Percentiles rank a stretch among this genome's conserved stretches.
These are phyloP conservation scores for Micrastur ruficollis DNA, from an alignment of 2,797 vertebrate genomes.

Conservation along the genomic window DNA sequence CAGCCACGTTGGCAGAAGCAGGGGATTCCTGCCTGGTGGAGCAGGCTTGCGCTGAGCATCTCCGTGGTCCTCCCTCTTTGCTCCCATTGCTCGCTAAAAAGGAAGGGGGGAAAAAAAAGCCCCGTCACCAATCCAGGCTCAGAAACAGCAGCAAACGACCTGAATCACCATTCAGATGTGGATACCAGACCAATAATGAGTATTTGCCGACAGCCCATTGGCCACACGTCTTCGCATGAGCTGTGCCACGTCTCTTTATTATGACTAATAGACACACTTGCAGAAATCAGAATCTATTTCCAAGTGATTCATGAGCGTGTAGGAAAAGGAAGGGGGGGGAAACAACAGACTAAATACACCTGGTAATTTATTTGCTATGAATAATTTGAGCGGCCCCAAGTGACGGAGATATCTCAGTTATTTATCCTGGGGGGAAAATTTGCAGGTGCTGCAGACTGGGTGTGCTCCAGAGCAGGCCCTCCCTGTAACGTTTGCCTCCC, in stretches of 20 bases:
- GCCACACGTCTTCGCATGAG: not conserved
- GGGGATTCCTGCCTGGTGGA: not conserved
- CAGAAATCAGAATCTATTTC: constrained; percentile 48
- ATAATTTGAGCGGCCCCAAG: constrained; percentile 39
- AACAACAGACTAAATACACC: constrained; percentile 41
- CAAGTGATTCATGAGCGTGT: constrained; percentile 9
- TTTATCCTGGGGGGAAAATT: constrained; percentile 47
- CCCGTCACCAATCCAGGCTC: fast-evolving
- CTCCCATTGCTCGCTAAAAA: not conserved
- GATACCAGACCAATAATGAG: not conserved
- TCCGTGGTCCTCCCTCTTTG: not conserved
- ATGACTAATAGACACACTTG: constrained; percentile 48
- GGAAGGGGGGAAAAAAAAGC: not conserved
- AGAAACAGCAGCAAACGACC: not conserved
- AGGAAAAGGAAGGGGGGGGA: not conserved
- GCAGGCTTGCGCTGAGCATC: not conserved
- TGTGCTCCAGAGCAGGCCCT: constrained; percentile 4
- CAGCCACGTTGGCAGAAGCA: not conserved
- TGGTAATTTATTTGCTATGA: constrained; percentile 60
- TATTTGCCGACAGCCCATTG: not conserved
- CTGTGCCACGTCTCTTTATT: not conserved
- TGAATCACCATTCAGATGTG: not conserved
- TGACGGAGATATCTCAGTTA: constrained; percentile 46
- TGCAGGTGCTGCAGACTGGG: constrained; percentile 54
- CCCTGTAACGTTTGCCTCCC: not conserved